Conservation (phyloP, 2,113 vertebrate genomes). For the Sphaerodactylus townsendi region DNA sequence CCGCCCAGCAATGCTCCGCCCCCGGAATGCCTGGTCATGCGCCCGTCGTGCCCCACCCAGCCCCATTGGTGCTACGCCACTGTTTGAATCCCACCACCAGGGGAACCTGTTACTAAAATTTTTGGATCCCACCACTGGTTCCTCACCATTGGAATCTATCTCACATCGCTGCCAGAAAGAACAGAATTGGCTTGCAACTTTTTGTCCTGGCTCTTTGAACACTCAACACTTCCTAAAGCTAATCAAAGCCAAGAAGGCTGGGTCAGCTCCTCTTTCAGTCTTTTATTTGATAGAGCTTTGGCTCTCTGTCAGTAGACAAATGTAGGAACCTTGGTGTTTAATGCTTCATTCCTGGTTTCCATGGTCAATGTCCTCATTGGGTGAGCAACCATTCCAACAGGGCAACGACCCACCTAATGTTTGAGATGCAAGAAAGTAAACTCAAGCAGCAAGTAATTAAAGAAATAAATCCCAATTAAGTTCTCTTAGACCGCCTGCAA, state of each 20-base stretch:
- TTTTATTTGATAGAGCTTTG: not conserved
- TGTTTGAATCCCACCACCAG: too few relatives aligned
- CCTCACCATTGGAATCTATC: too few relatives aligned
- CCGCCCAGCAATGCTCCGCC: too few relatives aligned
- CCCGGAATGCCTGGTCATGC: too few relatives aligned
- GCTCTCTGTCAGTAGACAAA: not conserved
- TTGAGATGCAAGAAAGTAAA: not conserved
- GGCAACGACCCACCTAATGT: conserved; percentile 5
- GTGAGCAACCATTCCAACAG: not conserved
- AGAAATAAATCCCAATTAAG: conserved; percentile 23
- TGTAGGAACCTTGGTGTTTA: too few relatives aligned
- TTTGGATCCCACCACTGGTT: too few relatives aligned
- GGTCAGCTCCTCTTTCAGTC: not conserved
- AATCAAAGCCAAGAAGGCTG: not conserved
- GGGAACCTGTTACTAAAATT: too few relatives aligned
- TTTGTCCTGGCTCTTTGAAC: not conserved
- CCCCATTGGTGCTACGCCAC: too few relatives aligned
- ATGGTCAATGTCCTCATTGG: not conserved
- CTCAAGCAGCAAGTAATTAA: not conserved
- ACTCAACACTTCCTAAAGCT: not conserved
- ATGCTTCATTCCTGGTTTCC: not conserved
- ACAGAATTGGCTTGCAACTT: too few relatives aligned
- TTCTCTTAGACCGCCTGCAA: conserved; percentile 12
- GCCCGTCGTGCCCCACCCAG: too few relatives aligned
- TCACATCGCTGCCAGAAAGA: too few relatives aligned